Conservation (phyloP, 64 coral and sea anemone species). For the Exaiptasia diaphana region DNA sequence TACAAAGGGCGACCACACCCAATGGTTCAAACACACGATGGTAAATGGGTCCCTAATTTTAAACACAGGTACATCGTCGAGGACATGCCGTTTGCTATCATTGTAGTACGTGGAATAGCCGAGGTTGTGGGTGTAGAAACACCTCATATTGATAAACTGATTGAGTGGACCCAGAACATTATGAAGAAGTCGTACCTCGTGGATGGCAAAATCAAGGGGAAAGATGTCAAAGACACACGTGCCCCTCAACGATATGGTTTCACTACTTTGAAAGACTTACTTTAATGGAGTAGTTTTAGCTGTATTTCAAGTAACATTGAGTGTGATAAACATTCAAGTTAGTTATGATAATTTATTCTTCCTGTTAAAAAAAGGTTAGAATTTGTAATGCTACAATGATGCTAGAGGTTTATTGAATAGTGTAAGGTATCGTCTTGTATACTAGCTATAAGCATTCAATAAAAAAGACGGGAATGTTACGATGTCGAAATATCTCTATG, state of each 20-base stretch:
- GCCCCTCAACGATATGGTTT: slow-evolving; percentile 37
- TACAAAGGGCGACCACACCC: slow-evolving; percentile 45
- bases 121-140: slow-evolving; percentile 41
- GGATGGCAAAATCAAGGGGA: slow-evolving; percentile 38
- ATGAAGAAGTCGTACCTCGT: slow-evolving; percentile 46
- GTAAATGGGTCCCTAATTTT: neutral
- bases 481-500: no score
- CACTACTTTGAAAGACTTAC: neutral
- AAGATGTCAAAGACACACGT: slow-evolving; percentile 40
- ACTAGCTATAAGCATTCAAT: no score
- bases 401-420: no score
- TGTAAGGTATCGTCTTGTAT: no score
- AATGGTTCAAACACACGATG: neutral
- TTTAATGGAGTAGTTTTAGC: no score
- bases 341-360: no score
- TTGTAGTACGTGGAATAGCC: slow-evolving; percentile 46
- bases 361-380: no score
- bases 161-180: slow-evolving; percentile 32
- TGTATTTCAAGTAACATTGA: no score
- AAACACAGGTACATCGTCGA: neutral
- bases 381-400: no score
- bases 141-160: slow-evolving; percentile 37
- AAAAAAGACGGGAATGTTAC: no score
- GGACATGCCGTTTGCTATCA: neutral
- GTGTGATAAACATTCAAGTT: no score